Conservation (phyloP, 1,140 invertebrate genomes). For the Periplaneta americana region DNA sequence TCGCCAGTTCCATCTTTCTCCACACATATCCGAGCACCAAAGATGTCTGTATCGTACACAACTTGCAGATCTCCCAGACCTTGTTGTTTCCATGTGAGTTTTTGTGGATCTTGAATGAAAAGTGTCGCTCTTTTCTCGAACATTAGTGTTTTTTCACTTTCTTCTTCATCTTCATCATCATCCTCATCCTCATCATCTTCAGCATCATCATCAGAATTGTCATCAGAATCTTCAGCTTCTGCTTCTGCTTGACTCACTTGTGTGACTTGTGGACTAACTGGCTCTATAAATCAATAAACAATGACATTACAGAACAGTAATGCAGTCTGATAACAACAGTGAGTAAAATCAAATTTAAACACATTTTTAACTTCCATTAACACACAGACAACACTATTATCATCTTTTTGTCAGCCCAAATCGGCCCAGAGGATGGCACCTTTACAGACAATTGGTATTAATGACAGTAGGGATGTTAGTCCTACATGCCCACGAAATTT, state of each 20-base stretch:
- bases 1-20: constrained; percentile 35
- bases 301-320: no score
- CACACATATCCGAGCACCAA: constrained; percentile 40
- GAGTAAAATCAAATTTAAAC: no score
- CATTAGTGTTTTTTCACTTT: not conserved
- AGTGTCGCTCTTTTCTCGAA: constrained; percentile 15
- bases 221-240: constrained; percentile 33
- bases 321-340: no score
- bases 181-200: constrained; percentile 31
- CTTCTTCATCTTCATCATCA: constrained; percentile 26
- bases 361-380: no score
- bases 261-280: not conserved
- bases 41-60: constrained; percentile 42
- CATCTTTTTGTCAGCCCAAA: no score
- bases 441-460: no score
- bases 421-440: no score
- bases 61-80: constrained; percentile 42
- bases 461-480: no score
- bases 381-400: no score
- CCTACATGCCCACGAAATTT: no score
- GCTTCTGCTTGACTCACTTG: constrained; percentile 21
- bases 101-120: constrained; percentile 17
- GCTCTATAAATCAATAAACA: no score
- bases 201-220: constrained; percentile 28
- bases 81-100: constrained; percentile 28